Evolutionary conservation across 2,888 invertebrate genomes (phyloP).

Genomic region (Drosophila subsilvestris): DNA sequence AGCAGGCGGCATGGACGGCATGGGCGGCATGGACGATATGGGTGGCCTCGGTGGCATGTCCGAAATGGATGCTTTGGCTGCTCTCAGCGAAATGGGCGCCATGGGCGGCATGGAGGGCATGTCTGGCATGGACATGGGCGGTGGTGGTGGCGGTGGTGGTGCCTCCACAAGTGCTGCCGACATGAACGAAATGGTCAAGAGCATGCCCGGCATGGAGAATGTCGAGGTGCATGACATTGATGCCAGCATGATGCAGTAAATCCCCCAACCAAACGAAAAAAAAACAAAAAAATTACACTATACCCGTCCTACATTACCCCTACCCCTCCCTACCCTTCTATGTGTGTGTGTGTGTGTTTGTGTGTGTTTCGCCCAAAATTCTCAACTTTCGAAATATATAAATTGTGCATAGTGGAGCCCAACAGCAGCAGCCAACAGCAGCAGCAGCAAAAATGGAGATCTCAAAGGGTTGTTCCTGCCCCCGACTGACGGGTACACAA

Average conservation of each 20-base stretch:
- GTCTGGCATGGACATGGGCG: slow-evolving; percentile 31
- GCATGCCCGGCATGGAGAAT: slow-evolving; percentile 66
- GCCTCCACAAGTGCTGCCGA: slow-evolving; percentile 34
- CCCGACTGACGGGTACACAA: slow-evolving; percentile 50
- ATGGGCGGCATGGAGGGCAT: slow-evolving; percentile 21
- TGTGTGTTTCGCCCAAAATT: neutral
- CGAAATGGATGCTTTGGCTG: slow-evolving; percentile 46
- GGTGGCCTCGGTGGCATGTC: slow-evolving; percentile 40
- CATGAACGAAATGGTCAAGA: slow-evolving; percentile 60
- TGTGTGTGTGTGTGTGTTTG: slow-evolving; percentile 1
- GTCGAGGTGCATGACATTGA: slow-evolving; percentile 62
- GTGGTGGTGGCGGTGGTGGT: neutral
- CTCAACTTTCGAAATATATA: slow-evolving; percentile 6
- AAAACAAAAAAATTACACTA: neutral
- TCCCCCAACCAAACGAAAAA: neutral
- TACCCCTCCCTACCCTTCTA: no score
- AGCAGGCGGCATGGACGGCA: slow-evolving; percentile 88
- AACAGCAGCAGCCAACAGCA: neutral
- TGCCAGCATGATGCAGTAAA: neutral
- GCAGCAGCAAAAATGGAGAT: slow-evolving; percentile 46
- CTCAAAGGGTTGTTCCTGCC: slow-evolving; percentile 23
- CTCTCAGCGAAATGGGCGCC: slow-evolving; percentile 22
- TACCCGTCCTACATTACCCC: neutral
- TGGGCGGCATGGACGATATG: slow-evolving; percentile 85
- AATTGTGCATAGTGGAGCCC: slow-evolving; percentile 19